phyloP scores from a whole-genome alignment of 2,113 vertebrate genomes.

The Colaptes auratus region DNA sequence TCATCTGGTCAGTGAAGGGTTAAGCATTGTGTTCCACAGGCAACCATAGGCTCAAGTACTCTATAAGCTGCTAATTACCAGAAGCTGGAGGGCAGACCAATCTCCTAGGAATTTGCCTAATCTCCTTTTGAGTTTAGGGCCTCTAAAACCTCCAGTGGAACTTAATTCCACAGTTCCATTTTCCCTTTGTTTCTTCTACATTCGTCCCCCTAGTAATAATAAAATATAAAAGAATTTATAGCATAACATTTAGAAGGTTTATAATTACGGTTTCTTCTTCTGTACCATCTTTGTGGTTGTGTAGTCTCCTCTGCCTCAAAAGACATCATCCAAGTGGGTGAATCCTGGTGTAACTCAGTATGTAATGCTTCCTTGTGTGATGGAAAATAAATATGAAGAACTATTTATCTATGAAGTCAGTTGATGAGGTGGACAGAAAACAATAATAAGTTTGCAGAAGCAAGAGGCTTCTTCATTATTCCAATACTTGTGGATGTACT shows the following conservation, averaged over 20 bases:
- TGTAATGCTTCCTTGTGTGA: not conserved
- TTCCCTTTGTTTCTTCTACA: not conserved
- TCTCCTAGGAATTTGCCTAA: conserved; percentile 44
- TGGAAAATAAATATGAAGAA: not conserved
- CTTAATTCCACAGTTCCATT: not conserved
- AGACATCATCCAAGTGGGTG: not conserved
- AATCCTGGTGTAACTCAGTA: not conserved
- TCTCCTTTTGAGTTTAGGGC: conserved; percentile 25
- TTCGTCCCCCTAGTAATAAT: not conserved
- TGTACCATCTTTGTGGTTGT: not conserved
- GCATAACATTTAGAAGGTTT: not conserved
- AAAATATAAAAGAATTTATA: not conserved
- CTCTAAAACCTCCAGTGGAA: not conserved
- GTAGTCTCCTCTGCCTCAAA: not conserved
- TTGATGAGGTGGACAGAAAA: not conserved
- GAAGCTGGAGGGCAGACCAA: not conserved
- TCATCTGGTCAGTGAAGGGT: not conserved
- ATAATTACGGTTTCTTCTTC: not conserved
- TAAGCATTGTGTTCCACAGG: not conserved
- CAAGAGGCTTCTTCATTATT: not conserved
- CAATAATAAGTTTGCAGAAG: not conserved
- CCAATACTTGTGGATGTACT: not conserved
- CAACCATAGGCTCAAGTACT: not conserved
- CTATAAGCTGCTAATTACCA: conserved; percentile 42
- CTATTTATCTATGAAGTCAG: not conserved